Evolutionary conservation across 2,113 vertebrate genomes (phyloP).

Genomic region (Otis tarda): DNA sequence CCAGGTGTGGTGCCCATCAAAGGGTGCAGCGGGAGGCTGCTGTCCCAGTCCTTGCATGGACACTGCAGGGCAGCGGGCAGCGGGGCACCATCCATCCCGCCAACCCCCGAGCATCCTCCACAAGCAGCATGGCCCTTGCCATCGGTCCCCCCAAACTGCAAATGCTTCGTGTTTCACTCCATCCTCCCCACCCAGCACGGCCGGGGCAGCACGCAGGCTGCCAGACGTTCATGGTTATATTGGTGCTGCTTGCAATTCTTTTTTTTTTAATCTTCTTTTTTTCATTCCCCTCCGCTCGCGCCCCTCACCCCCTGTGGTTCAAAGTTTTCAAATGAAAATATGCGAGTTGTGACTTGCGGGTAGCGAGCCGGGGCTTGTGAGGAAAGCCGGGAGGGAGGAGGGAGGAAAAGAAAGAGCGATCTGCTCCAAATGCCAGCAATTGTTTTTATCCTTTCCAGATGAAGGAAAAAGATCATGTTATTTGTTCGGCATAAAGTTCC

Average conservation of each 20-base stretch:
- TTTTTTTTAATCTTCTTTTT: slow-evolving; percentile 46
- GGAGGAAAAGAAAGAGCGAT: slow-evolving; percentile 32
- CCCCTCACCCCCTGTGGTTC: slow-evolving; percentile 41
- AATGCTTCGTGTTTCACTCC: accelerated
- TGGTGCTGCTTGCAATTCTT: background rate
- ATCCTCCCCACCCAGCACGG: background rate
- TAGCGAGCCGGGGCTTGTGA: slow-evolving; percentile 53
- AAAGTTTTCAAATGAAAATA: slow-evolving; percentile 69
- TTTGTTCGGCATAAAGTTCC: slow-evolving; percentile 74
- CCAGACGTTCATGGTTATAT: background rate
- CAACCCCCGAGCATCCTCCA: background rate
- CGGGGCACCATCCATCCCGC: background rate
- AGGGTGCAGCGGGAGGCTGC: background rate
- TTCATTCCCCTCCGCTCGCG: background rate
- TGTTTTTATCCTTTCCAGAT: slow-evolving; percentile 68
- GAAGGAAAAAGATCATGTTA: slow-evolving; percentile 75
- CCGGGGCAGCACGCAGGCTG: background rate
- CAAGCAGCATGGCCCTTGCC: background rate
- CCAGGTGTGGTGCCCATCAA: background rate
- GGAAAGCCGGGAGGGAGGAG: slow-evolving; percentile 34
- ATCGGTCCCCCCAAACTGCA: accelerated
- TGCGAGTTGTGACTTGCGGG: slow-evolving; percentile 62
- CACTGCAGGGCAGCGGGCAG: background rate
- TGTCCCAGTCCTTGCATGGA: too few species aligned
- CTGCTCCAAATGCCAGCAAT: slow-evolving; percentile 67